phyloP scores from a whole-genome alignment of 2,888 invertebrate species.

The Lumbricus terrestris region DNA sequence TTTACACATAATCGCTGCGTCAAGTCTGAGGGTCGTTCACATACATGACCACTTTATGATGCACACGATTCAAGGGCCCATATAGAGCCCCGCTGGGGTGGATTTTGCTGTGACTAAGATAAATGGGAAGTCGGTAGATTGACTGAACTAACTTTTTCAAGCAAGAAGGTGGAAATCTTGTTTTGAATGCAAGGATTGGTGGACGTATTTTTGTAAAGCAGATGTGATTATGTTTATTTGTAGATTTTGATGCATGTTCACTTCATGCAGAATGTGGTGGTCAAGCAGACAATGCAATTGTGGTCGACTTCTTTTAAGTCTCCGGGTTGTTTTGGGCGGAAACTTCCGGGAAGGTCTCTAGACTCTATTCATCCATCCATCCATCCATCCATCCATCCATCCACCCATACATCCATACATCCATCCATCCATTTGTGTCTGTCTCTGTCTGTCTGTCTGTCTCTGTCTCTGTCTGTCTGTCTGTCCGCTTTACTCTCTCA shows the following conservation, averaged over 20 bases:
- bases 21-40: neutral
- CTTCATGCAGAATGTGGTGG: neutral
- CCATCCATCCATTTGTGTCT: too few relatives aligned
- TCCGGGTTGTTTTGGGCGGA: too few relatives aligned
- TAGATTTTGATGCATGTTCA: neutral
- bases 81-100: neutral
- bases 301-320: too few relatives aligned
- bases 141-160: neutral
- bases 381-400: too few relatives aligned
- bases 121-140: neutral
- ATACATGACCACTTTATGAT: neutral
- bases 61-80: neutral
- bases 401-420: too few relatives aligned
- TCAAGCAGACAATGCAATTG: neutral
- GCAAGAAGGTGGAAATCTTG: neutral
- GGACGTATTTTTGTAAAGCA: neutral
- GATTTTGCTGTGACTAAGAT: neutral
- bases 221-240: too few relatives aligned
- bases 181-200: neutral
- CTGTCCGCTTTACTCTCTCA: too few relatives aligned
- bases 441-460: too few relatives aligned
- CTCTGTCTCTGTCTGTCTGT: too few relatives aligned
- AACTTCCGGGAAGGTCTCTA: too few relatives aligned
- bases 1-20: neutral
- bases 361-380: too few relatives aligned